Evolutionary conservation across 2,888 invertebrate species (phyloP).

Genomic region (Coelogynopora nodosa): DNA sequence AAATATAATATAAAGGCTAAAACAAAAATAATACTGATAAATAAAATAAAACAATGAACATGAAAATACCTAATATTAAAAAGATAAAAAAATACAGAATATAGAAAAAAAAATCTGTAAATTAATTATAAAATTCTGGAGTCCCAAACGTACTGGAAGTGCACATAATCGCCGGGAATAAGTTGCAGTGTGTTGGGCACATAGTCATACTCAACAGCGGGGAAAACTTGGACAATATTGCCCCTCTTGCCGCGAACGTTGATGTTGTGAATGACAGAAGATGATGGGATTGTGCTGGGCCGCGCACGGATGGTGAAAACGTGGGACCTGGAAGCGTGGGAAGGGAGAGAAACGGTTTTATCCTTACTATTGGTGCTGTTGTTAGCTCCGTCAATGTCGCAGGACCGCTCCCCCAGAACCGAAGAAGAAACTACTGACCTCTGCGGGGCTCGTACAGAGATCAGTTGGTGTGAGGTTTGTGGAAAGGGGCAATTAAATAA

Average conservation of each 20-base stretch:
- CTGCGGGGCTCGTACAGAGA: too few species aligned
- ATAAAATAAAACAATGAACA: too few species aligned
- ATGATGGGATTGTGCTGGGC: slow-evolving; percentile 46
- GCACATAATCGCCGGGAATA: slow-evolving; percentile 53
- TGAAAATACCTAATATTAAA: background rate
- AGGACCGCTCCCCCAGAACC: too few species aligned
- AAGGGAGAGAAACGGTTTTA: background rate
- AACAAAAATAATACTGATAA: too few species aligned
- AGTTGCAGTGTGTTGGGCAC: slow-evolving; percentile 57
- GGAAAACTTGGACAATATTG: slow-evolving; percentile 62
- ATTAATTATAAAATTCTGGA: too few species aligned
- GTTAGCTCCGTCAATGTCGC: too few species aligned
- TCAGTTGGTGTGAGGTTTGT: too few species aligned
- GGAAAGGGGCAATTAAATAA: too few species aligned
- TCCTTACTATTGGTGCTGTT: too few species aligned
- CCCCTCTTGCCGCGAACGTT: slow-evolving; percentile 62
- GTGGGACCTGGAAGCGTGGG: slow-evolving; percentile 53
- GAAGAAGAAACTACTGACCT: too few species aligned
- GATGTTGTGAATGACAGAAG: slow-evolving; percentile 55
- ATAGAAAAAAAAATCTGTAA: too few species aligned
- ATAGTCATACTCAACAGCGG: slow-evolving; percentile 61
- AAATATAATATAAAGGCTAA: too few species aligned
- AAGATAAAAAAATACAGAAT: background rate
- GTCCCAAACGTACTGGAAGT: slow-evolving; percentile 58
- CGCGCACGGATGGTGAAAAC: slow-evolving; percentile 55